A percentile compares a stretch with the other conserved stretches of the same genome.
phyloP scores from a whole-genome alignment of 2,888 invertebrate species.

The Choreutis nemorana region DNA sequence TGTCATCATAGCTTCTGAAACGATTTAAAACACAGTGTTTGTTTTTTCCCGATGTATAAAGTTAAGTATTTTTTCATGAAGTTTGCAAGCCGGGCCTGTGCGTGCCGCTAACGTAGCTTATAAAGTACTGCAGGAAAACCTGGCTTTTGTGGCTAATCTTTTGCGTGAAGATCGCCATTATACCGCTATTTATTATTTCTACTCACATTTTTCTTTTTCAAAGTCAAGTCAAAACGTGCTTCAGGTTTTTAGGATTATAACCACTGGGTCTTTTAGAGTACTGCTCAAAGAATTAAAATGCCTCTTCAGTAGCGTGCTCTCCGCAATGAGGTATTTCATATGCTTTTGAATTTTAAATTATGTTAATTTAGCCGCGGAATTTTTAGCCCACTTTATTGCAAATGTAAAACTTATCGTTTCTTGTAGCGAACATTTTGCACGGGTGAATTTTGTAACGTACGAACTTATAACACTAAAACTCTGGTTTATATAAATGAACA shows the following conservation, averaged over 20 bases:
- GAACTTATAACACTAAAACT: too few species aligned
- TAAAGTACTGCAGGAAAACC: slow-evolving; percentile 64
- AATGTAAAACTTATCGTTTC: too few species aligned
- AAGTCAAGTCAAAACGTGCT: slow-evolving; percentile 47
- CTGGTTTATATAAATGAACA: too few species aligned
- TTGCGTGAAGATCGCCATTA: slow-evolving; percentile 62
- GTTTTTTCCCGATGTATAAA: not conserved
- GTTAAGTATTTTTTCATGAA: not conserved
- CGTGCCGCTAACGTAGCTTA: slow-evolving; percentile 57
- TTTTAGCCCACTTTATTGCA: slow-evolving; percentile 21
- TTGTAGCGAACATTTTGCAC: slow-evolving; percentile 19
- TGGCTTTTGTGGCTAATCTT: slow-evolving; percentile 64
- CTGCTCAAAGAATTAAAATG: slow-evolving; percentile 43
- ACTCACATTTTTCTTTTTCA: slow-evolving; percentile 47
- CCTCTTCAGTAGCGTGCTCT: slow-evolving; percentile 36
- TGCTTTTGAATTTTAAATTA: slow-evolving; percentile 49
- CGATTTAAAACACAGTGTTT: not conserved
- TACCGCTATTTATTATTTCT: slow-evolving; percentile 61
- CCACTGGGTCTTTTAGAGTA: slow-evolving; percentile 28
- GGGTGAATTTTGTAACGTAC: too few species aligned
- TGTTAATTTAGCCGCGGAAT: slow-evolving; percentile 35
- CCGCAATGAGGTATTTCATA: slow-evolving; percentile 41
- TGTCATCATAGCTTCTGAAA: too few species aligned
- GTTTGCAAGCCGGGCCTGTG: slow-evolving; percentile 20
- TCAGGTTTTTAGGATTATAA: slow-evolving; percentile 38